Conservation (phyloP, 2,113 vertebrate genomes). For the Peromyscus maniculatus region DNA sequence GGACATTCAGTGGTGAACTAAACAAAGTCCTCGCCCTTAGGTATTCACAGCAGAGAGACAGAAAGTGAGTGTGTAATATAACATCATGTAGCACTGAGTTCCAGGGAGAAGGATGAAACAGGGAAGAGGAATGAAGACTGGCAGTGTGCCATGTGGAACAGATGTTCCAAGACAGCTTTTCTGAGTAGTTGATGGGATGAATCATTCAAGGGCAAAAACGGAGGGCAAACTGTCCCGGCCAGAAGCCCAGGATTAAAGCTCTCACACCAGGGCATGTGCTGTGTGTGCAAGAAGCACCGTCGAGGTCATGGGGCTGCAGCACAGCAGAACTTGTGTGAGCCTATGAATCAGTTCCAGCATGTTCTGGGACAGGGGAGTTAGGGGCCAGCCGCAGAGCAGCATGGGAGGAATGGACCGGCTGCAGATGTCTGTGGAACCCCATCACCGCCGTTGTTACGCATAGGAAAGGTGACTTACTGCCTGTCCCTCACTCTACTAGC, state of each 20-base stretch:
- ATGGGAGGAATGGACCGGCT: background rate
- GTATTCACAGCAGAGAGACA: background rate
- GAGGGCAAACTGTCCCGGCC: background rate
- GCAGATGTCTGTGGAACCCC: accelerated
- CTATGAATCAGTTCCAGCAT: background rate
- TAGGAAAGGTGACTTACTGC: background rate
- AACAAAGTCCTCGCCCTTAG: background rate
- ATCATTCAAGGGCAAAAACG: too few species aligned
- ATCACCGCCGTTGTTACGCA: accelerated
- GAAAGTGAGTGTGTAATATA: background rate
- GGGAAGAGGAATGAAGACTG: background rate
- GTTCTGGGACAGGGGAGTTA: too few species aligned
- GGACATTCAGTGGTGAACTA: background rate
- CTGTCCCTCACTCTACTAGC: background rate
- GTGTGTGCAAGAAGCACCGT: accelerated
- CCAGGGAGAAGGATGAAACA: background rate
- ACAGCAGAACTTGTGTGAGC: background rate
- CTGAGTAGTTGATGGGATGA: background rate
- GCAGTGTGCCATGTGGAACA: background rate
- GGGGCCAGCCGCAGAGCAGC: background rate
- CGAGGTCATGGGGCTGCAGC: background rate
- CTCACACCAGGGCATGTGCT: background rate
- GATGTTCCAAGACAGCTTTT: background rate
- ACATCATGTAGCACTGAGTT: background rate
- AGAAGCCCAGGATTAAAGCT: background rate